phyloP scores from a whole-genome alignment of 2,888 invertebrate genomes.

The Gryllus longicercus region DNA sequence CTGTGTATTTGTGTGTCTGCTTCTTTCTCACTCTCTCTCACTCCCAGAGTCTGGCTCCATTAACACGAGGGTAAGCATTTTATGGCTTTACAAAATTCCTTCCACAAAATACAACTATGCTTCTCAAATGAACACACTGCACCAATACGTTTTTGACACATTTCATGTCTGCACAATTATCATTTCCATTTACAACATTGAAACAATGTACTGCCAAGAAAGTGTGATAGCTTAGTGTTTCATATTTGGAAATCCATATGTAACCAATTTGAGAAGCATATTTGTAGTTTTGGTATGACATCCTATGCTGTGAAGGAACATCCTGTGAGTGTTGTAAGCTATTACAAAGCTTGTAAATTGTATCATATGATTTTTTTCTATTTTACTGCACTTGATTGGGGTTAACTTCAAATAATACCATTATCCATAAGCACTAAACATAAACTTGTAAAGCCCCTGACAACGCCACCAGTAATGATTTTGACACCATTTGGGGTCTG shows the following conservation, averaged over 20 bases:
- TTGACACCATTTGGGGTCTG: conserved; percentile 29
- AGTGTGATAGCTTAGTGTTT: no score
- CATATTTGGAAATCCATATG: neutral
- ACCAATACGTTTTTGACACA: neutral
- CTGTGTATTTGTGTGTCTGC: conserved; percentile 20
- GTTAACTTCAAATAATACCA: neutral
- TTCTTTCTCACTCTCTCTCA: conserved; percentile 25
- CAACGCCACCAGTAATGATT: conserved; percentile 21
- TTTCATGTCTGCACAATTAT: neutral
- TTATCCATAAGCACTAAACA: neutral
- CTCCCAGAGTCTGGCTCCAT: conserved; percentile 6
- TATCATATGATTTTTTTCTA: conserved; percentile 7
- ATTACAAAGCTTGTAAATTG: neutral
- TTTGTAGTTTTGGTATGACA: neutral
- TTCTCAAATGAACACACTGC: neutral
- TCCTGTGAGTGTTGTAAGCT: conserved; percentile 3
- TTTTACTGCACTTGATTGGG: neutral
- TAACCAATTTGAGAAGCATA: neutral
- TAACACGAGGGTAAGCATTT: conserved; percentile 8
- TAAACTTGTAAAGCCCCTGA: neutral
- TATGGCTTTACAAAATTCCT: conserved; percentile 17
- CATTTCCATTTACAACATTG: no score
- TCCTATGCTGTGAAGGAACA: neutral
- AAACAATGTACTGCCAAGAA: no score
- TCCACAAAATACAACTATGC: neutral